Base-by-base conservation (phyloP, 2,113 vertebrate genomes). In the Oriolus oriolus region DNA sequence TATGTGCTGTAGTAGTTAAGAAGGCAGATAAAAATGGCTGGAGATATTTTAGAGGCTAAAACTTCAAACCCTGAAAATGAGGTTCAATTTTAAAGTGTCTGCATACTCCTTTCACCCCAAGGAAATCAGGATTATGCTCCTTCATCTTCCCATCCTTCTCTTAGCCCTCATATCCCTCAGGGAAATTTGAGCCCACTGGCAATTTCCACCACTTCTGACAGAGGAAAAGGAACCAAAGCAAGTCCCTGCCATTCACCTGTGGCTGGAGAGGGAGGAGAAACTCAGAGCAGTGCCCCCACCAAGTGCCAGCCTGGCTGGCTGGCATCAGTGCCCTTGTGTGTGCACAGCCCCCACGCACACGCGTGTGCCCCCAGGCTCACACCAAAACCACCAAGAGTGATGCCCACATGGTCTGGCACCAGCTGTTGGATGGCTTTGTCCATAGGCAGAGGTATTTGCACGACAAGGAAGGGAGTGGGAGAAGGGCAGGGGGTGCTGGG, bases 311-410 rank as follows among this genome's bases (percentile, higher is more conserved):
- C 45, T 82, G 8, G 21, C 33, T 11, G 54, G 6, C 56, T 83
- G 68, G 53, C 7, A 13, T 35, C 69, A 63, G 26, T 4, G 1
- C 9, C 57, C 6, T 1, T 5, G 21, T 9, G 57, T 28, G 24
- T 10, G 41, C 61, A n/a, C 44, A 33, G n/a, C 22, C 19, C 28
- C 47, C 26, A 27, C 0, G 5, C 37, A 15, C 6, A 2, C 1
- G 1, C 4, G 1, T 15, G 28, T 63, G 52, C 8, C 26, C 28
- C 15, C 30, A 44, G 0, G 2, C 45, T 78, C 82, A 23, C 59
- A 35, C 16, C 63, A 59, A 69, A 74, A 3, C 30, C 64, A 63
- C 23, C 26, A 33, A 26, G 18, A n/a, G 5, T 4, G 22, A 20
- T 33, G 33, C 11, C 11, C 39, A 41, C 6, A 0, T 6, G 37